Conservation (phyloP, 2,888 invertebrate species). For the Diplazon laetatorius region DNA sequence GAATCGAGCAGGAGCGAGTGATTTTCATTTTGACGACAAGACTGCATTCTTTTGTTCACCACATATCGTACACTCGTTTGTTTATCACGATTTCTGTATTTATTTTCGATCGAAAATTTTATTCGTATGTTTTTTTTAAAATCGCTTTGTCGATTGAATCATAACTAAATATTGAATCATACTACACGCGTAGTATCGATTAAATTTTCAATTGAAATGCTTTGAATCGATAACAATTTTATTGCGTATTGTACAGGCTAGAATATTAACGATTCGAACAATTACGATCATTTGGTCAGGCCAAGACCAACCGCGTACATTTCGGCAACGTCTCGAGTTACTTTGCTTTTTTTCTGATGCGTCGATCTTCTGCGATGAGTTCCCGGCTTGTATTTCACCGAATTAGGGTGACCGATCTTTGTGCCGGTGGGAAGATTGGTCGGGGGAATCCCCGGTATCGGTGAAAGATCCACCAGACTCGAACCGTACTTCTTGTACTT, state of each 20-base stretch:
- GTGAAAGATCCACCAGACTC: conserved; percentile 62
- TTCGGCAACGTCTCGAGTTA: conserved; percentile 71
- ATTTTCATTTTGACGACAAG: neutral
- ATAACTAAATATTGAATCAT: neutral
- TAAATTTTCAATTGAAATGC: neutral
- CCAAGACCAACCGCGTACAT: conserved; percentile 78
- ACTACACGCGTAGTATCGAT: too few relatives aligned
- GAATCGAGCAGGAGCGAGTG: conserved; percentile 6
- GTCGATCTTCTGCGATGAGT: conserved; percentile 66
- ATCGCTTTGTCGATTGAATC: too few relatives aligned
- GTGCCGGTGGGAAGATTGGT: conserved; percentile 52
- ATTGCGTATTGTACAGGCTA: conserved; percentile 25
- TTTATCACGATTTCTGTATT: neutral
- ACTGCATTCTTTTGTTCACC: neutral
- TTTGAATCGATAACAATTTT: conserved; percentile 20
- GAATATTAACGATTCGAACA: neutral
- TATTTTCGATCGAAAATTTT: too few relatives aligned
- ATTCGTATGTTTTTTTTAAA: too few relatives aligned
- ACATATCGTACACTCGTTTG: neutral
- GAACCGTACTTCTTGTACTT: conserved; percentile 73
- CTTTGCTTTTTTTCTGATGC: conserved; percentile 70
- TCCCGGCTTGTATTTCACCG: conserved; percentile 65
- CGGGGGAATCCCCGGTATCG: conserved; percentile 66
- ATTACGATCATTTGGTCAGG: conserved; percentile 68
- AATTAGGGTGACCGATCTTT: conserved; percentile 54